Evolutionary conservation across 2,113 vertebrate species (phyloP).

Genomic region (Oncorhynchus keta): DNA sequence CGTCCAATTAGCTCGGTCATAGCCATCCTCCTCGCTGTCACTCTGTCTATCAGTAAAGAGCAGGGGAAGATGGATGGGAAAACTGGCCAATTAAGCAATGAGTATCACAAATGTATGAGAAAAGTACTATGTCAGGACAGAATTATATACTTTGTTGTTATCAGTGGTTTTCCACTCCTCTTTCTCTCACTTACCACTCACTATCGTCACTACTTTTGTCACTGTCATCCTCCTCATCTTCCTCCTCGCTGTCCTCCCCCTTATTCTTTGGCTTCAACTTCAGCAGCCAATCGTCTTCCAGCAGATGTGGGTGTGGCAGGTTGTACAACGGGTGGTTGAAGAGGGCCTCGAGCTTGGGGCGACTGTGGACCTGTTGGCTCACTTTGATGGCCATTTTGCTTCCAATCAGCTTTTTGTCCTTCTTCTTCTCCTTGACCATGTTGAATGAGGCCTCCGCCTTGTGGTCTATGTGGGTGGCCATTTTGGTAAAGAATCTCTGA

Average conservation of each 20-base stretch:
- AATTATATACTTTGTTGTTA: neutral
- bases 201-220: conserved; percentile 54
- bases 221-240: conserved; percentile 14
- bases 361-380: conserved; percentile 22
- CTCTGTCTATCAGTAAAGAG: conserved; percentile 67
- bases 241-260: neutral
- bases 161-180: neutral
- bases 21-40: conserved; percentile 67
- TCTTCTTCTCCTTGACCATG: neutral
- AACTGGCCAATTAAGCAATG: neutral
- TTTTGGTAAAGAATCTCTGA: neutral
- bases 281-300: conserved; percentile 78
- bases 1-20: conserved; percentile 68
- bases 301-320: conserved; percentile 57
- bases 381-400: conserved; percentile 4
- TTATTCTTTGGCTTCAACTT: conserved; percentile 29
- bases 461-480: neutral
- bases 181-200: conserved; percentile 48
- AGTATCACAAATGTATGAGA: neutral
- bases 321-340: conserved; percentile 81
- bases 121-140: neutral
- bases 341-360: conserved; percentile 68
- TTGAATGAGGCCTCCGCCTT: neutral
- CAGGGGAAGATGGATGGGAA: neutral
- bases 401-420: conserved; percentile 19